These are phyloP conservation scores for Neoscelio sp. DNA, from an alignment of 2,888 invertebrate genomes.

Conservation along the genomic window DNA sequence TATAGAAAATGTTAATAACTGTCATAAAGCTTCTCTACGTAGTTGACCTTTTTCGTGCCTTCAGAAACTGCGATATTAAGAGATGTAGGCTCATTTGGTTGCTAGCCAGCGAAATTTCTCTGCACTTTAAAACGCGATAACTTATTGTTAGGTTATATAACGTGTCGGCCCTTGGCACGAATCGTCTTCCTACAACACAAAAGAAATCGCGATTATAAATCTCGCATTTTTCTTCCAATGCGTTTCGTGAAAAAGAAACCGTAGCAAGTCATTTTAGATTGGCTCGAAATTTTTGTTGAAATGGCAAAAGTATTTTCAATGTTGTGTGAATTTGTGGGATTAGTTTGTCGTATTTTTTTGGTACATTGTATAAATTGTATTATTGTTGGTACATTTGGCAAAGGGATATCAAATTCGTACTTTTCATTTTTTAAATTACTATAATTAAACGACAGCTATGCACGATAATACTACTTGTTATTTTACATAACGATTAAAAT, in stretches of 20 bases:
- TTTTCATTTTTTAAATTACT: too few species aligned
- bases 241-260: slow-evolving; percentile 26
- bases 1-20: background rate
- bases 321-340: too few species aligned
- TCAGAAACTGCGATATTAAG: slow-evolving; percentile 60
- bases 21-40: background rate
- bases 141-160: slow-evolving; percentile 64
- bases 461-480: too few species aligned
- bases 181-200: slow-evolving; percentile 48
- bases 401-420: too few species aligned
- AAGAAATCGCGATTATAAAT: slow-evolving; percentile 57
- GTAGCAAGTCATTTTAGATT: background rate
- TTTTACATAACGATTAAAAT: too few species aligned
- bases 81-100: slow-evolving; percentile 66
- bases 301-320: too few species aligned
- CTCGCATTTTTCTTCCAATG: slow-evolving; percentile 41
- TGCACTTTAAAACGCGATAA: slow-evolving; percentile 64
- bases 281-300: slow-evolving; percentile 7
- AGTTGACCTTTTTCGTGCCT: slow-evolving; percentile 64
- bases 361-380: too few species aligned
- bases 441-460: too few species aligned
- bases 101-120: slow-evolving; percentile 57
- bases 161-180: slow-evolving; percentile 60
- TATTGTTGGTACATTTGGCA: too few species aligned
- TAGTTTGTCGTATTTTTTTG: too few species aligned